Conservation (phyloP, 2,888 invertebrate genomes). For the Agrotis clavis region DNA sequence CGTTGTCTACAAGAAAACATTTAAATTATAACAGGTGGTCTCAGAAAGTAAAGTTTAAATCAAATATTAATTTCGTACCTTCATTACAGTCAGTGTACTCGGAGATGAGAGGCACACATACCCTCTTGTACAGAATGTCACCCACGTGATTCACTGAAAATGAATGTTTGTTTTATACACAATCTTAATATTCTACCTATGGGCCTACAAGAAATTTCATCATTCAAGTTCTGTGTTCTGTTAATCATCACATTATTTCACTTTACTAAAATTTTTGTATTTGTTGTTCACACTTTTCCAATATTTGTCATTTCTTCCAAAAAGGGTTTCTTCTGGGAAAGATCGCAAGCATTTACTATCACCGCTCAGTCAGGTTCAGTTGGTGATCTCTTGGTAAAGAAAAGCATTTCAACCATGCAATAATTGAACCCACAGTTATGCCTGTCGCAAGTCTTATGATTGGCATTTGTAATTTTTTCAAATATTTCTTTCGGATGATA, state of each 20-base stretch:
- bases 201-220: not conserved
- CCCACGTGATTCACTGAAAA: constrained; percentile 76
- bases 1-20: constrained; percentile 72
- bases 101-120: constrained; percentile 83
- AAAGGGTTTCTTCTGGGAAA: too few species aligned
- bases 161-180: constrained; percentile 24
- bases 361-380: not conserved
- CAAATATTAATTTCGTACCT: constrained; percentile 70
- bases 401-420: not conserved
- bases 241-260: too few species aligned
- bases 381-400: not conserved
- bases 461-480: not conserved
- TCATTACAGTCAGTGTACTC: constrained; percentile 82
- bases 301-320: not conserved
- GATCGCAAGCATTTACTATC: too few species aligned
- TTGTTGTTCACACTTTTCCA: too few species aligned
- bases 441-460: not conserved
- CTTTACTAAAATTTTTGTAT: not conserved
- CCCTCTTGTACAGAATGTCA: constrained; percentile 41
- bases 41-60: too few species aligned
- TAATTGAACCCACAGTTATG: constrained; percentile 3
- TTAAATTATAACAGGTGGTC: too few species aligned
- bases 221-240: not conserved
- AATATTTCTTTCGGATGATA: not conserved
- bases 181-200: not conserved